A percentile compares a stretch with the other conserved stretches of the same genome.
Evolutionary conservation across 2,888 invertebrate species (phyloP).

Genomic region (Lasius platythorax): DNA sequence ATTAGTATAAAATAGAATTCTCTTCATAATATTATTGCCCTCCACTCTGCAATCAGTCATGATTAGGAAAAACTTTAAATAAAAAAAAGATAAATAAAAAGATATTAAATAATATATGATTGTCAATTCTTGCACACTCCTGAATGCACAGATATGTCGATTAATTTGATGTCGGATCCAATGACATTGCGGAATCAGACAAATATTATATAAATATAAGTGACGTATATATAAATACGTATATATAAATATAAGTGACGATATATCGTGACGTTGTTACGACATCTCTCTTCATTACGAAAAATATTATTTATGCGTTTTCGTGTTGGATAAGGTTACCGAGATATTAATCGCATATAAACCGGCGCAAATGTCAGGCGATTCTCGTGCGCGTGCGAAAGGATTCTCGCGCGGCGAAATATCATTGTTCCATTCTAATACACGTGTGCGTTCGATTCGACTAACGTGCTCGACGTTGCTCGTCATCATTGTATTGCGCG

Average conservation of each 20-base stretch:
- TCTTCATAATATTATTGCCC: neutral
- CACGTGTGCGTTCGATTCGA: conserved; percentile 9
- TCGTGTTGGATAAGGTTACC: conserved; percentile 28
- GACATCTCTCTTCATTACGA: neutral
- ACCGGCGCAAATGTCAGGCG: conserved; percentile 30
- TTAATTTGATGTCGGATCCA: neutral
- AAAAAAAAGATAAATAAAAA: neutral
- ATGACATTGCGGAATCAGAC: neutral
- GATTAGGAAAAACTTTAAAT: neutral
- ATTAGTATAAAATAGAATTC: neutral
- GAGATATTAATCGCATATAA: conserved; percentile 14
- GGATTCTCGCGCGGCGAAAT: neutral
- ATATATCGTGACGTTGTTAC: too few relatives aligned
- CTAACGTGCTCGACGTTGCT: conserved; percentile 14
- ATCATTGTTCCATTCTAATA: conserved; percentile 22
- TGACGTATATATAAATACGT: too few relatives aligned
- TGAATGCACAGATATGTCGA: neutral
- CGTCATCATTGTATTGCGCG: neutral
- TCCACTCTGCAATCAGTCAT: neutral
- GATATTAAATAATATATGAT: neutral
- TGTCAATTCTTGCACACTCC: neutral
- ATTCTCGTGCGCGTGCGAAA: neutral
- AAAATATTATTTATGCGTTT: conserved; percentile 31
- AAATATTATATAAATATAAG: neutral
- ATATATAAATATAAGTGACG: neutral